A percentile compares a stretch with the other conserved stretches of the same genome.
phyloP scores from a whole-genome alignment of 2,113 vertebrate genomes.

The Rhynchomys soricoides region DNA sequence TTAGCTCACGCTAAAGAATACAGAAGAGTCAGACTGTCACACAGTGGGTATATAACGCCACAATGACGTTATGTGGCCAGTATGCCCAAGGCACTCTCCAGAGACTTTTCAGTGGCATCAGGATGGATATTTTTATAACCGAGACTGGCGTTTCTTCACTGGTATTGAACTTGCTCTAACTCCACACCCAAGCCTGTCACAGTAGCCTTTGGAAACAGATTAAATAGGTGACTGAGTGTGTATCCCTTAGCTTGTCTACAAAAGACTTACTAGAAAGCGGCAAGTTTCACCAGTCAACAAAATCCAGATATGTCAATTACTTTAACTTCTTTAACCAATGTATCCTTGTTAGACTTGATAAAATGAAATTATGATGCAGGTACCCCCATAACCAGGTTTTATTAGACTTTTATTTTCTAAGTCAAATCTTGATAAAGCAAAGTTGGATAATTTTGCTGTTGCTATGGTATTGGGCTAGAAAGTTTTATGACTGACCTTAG shows the following conservation, averaged over 20 bases:
- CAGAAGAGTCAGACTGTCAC: accelerated
- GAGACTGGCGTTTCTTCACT: neutral
- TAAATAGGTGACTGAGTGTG: neutral
- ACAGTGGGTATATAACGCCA: accelerated
- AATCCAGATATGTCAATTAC: neutral
- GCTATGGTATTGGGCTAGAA: neutral
- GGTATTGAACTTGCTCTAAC: neutral
- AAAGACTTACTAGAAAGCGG: neutral
- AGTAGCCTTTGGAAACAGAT: neutral
- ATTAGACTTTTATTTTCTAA: slow-evolving; percentile 1
- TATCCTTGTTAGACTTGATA: neutral
- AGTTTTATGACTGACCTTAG: neutral
- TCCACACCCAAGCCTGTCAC: neutral
- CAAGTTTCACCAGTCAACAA: neutral
- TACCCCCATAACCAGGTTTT: neutral
- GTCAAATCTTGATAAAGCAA: neutral
- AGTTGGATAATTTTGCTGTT: neutral
- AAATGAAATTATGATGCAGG: neutral
- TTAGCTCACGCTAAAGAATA: neutral
- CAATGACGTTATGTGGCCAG: neutral
- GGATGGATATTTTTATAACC: neutral
- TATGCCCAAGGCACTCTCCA: no score
- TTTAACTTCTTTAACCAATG: neutral
- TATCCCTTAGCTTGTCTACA: neutral
- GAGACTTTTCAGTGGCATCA: neutral